Base-by-base conservation (phyloP, 2,888 invertebrate genomes). In the Seladonia tumulorum region DNA sequence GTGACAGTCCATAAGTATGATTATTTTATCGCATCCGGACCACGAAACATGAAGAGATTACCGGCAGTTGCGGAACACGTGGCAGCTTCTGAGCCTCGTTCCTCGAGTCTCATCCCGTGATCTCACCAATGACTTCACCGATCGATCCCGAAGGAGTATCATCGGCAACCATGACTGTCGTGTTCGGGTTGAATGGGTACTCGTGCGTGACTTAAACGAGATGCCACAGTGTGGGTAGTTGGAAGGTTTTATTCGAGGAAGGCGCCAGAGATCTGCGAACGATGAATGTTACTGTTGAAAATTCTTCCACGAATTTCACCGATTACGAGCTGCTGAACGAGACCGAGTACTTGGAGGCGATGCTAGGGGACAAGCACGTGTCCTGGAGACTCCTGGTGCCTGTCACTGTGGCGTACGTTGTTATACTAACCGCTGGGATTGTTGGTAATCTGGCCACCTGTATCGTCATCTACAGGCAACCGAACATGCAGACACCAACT, bases 381-480 rank as follows among this genome's bases (percentile, higher is more conserved):
- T 96, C 97, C 0, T 92, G 97, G 47, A 91, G 80, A n/a, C 82
- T 93, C 47, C 94, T 95, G 5, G 57, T 95, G 29, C 96, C 97
- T 0, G 95, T 97, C 47, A 97, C 97, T 0, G 95, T 97, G 72
- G 96, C 97, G 70, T 97, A 98, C 93, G 96, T 97, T 83, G 94
- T 97, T 74, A 97, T 98, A 85, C 98, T 98, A 94, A 95, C 98
- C 76, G 97, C 98, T 0, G 98, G 98, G 0, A 96, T 98, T 49
- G 95, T 97, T 57, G 98, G 98, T 10, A 98, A 98, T 94, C 95
- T 97, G 35, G 96, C 97, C 3, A 98, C 98, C 7, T 98, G 98
- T 93, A 96, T 97, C 72, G 98, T 98, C n/a, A 98, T 98, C 81
- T 96, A 97, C 35, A 96, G 96, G 47, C 98, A 98, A 93, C 96